Conservation (phyloP, 2,888 invertebrate species). For the Coenonympha arcania region DNA sequence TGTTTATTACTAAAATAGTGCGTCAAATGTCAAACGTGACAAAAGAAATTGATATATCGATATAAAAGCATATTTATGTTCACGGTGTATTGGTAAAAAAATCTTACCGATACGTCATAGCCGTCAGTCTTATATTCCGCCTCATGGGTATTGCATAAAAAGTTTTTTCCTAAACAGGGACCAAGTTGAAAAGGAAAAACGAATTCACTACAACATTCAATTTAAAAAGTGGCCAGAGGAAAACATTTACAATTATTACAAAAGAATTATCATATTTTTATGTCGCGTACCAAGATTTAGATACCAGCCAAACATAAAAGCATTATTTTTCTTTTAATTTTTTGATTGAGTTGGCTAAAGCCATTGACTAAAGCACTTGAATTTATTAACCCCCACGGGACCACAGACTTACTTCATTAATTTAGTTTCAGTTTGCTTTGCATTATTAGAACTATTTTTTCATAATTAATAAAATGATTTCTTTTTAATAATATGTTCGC, state of each 20-base stretch:
- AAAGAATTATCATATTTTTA: neutral
- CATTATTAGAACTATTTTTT: no score
- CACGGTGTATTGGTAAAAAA: conserved; percentile 61
- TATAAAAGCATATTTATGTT: conserved; percentile 74
- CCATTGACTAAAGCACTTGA: no score
- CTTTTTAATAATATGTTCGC: no score
- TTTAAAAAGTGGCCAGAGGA: conserved; percentile 7
- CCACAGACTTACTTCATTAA: no score
- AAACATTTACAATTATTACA: neutral
- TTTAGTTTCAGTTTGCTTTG: no score
- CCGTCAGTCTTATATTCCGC: conserved; percentile 56
- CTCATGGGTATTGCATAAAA: conserved; percentile 63
- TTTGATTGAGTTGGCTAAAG: no score
- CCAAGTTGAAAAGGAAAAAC: conserved; percentile 27
- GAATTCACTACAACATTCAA: conserved; percentile 5
- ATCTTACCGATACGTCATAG: conserved; percentile 71
- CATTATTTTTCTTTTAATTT: no score
- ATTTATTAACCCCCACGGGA: no score
- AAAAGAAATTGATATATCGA: conserved; percentile 70
- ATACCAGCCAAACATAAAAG: no score
- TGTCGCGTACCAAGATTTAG: no score
- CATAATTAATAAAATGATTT: no score
- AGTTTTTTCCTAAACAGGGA: conserved; percentile 37
- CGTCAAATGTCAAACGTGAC: conserved; percentile 48
- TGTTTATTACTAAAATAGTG: conserved; percentile 37